Conservation (phyloP, 1,140 invertebrate species). For the Lasioglossum baleicum region DNA sequence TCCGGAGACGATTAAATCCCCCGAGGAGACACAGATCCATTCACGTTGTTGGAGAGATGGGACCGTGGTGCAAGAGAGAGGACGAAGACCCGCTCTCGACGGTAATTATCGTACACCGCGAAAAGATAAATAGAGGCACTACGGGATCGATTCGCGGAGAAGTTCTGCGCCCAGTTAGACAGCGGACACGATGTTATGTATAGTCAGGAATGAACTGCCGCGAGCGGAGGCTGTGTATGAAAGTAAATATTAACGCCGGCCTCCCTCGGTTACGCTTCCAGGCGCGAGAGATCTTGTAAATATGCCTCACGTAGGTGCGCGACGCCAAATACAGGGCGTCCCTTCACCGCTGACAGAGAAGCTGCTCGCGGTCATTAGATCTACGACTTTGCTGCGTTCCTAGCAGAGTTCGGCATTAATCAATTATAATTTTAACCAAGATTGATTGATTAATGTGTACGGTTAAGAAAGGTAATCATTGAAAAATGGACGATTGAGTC, state of each 20-base stretch:
- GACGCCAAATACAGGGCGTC: background rate
- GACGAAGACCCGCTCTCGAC: background rate
- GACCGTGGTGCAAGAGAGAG: background rate
- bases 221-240: conserved; percentile 68
- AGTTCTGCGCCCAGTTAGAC: conserved; percentile 59
- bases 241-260: conserved; percentile 74
- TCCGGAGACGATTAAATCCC: background rate
- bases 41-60: background rate
- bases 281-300: conserved; percentile 33
- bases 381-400: background rate
- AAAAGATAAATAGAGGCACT: conserved; percentile 14
- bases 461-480: no score
- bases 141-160: conserved; percentile 40
- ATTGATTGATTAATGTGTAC: no score
- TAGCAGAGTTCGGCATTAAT: no score
- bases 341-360: background rate
- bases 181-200: conserved; percentile 58
- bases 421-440: no score
- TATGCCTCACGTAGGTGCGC: conserved; percentile 42
- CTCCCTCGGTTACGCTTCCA: conserved; percentile 56
- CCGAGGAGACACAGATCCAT: background rate
- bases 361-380: background rate
- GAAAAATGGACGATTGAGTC: no score
- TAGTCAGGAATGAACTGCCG: conserved; percentile 69
- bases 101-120: conserved; percentile 15